Evolutionary conservation across 2,113 vertebrate species (phyloP), one percentile per base, ranked within the genome.

Genomic region (Synodontis membranacea): DNA sequence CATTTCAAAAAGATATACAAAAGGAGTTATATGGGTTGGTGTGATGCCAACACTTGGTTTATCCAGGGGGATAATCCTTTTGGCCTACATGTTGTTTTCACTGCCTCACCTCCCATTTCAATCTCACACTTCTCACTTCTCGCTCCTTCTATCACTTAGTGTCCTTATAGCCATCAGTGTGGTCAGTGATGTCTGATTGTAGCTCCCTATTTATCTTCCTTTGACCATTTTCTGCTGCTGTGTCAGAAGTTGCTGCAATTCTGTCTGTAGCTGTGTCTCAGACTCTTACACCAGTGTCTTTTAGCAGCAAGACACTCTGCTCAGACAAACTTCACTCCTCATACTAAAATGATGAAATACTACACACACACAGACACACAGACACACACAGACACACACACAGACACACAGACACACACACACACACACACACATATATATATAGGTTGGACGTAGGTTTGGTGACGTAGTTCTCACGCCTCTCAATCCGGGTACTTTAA

Each of bases 151-250:
- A 17, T 50, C 25, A 75, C 25, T 25, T 50, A 50, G 7, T 86
- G 62, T 66, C 85, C 10, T 23, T 28, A 44, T 64, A 42, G 12
- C 10, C 25, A 39, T 79, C 58, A 21, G 19, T 62, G 28, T 84
- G 6, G 28, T 64, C 79, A 89, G 80, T 85, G 70, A 28, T 86
- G 85, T 68, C 23, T 85, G 80, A 88, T 60, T 72, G 84, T 82
- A 90, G 54, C 64, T 44, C 42, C 74, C 34, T 39, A 10, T 54
- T 68, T 64, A 12, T 75, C 6, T 79, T 7, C 50, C 44, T 44
- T 5, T 44, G 39, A 42, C 60, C 34, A 14, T 64, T 8, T n/a
- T 48, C 78, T 34, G 14, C 25, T 42, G 5, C 34, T n/a, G 48
- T 14, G 11, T 80, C 25, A 74, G 66, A 48, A 37, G n/a, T 12